Percentiles rank a stretch among this genome's conserved stretches.
Conservation (phyloP, 2,113 vertebrate species). For the Stigmatopora argus region DNA sequence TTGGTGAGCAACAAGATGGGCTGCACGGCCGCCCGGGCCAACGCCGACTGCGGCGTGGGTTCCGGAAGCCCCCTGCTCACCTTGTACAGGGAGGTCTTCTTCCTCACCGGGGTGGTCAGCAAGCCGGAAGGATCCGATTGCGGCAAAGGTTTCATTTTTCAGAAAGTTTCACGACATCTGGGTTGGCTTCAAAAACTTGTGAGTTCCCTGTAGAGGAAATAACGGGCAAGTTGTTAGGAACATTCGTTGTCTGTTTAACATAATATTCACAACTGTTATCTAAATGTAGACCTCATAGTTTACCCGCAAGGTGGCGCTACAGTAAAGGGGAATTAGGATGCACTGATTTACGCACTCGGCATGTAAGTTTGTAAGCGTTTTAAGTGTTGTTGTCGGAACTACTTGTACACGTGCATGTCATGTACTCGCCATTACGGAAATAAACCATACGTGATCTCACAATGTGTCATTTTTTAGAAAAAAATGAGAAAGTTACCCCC, state of each 20-base stretch:
- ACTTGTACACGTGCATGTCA: slow-evolving; percentile 21
- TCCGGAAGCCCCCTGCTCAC: slow-evolving; percentile 70
- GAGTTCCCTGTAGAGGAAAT: slow-evolving; percentile 9
- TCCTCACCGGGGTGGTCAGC: slow-evolving; percentile 69
- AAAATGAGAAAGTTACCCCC: background rate
- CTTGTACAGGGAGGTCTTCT: slow-evolving; percentile 64
- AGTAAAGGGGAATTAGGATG: slow-evolving; percentile 10
- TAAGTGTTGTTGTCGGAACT: slow-evolving; percentile 16
- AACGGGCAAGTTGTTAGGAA: background rate
- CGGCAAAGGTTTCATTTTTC: slow-evolving; percentile 64
- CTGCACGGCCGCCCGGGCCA: slow-evolving; percentile 51
- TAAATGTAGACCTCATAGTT: background rate
- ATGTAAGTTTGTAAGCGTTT: slow-evolving; percentile 39
- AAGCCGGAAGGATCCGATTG: slow-evolving; percentile 51
- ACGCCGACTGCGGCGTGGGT: slow-evolving; percentile 62
- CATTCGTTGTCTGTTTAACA: background rate
- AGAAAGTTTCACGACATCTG: slow-evolving; percentile 69
- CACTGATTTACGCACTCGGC: slow-evolving; percentile 34
- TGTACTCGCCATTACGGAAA: slow-evolving; percentile 10
- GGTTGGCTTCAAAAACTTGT: slow-evolving; percentile 63
- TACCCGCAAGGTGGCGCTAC: slow-evolving; percentile 55
- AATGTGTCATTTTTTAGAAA: background rate
- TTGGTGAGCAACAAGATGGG: slow-evolving; percentile 72
- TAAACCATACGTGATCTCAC: background rate
- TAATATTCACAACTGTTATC: background rate